Conservation (phyloP, 2,888 invertebrate species). For the Campaea margaritaria region DNA sequence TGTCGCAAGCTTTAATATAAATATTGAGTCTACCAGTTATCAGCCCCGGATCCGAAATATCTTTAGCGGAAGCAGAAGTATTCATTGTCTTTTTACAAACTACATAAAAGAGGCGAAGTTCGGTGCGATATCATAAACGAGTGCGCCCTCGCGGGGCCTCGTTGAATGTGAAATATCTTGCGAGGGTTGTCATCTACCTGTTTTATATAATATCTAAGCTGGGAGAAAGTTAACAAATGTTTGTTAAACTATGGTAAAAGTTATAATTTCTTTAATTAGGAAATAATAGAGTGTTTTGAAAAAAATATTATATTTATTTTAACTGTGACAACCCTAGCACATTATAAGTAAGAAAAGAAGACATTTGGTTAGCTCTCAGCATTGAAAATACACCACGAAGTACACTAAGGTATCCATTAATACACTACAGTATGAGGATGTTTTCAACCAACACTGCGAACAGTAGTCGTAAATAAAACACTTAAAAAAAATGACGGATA, state of each 20-base stretch:
- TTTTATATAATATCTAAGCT: background rate
- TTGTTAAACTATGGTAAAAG: too few species aligned
- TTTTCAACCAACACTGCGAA: too few species aligned
- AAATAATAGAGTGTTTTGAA: too few species aligned
- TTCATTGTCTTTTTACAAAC: conserved; percentile 39
- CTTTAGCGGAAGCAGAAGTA: conserved; percentile 13
- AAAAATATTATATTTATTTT: too few species aligned
- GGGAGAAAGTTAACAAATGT: background rate
- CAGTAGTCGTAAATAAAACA: too few species aligned
- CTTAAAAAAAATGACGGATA: background rate
- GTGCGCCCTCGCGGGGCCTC: conserved; percentile 34
- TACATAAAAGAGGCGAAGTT: conserved; percentile 35
- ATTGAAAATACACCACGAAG: too few species aligned
- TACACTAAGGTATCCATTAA: too few species aligned
- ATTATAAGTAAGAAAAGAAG: too few species aligned
- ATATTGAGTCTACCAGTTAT: conserved; percentile 2
- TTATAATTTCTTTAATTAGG: too few species aligned
- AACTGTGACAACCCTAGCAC: too few species aligned
- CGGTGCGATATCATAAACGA: conserved; percentile 45
- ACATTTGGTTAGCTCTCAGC: too few species aligned
- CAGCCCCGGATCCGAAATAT: conserved; percentile 11
- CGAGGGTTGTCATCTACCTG: background rate
- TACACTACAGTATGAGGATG: too few species aligned
- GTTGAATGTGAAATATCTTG: conserved; percentile 39
- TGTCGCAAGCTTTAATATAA: background rate